A percentile compares a stretch with the other conserved stretches of the same genome.
Conservation (phyloP, 2,113 vertebrate species). For the Mystacornis crossleyi region DNA sequence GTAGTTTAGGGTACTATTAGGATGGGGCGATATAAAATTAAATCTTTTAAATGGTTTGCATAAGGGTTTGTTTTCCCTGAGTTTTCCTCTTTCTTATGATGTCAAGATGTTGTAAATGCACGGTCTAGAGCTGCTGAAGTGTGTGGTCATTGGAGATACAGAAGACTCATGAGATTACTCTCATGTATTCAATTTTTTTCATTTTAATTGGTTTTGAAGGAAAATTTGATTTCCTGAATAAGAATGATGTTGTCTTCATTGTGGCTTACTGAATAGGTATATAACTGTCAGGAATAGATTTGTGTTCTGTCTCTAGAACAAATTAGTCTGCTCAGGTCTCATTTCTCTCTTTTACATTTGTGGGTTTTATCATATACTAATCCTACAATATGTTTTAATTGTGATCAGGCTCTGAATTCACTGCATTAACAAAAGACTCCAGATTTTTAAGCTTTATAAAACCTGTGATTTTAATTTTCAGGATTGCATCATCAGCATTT, state of each 20-base stretch:
- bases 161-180: background rate
- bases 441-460: background rate
- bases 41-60: background rate
- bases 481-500: background rate
- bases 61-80: background rate
- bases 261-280: background rate
- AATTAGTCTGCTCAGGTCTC: background rate
- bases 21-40: background rate
- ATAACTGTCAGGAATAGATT: background rate
- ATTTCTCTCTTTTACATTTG: background rate
- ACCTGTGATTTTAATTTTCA: background rate
- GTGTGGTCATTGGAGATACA: background rate
- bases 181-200: background rate
- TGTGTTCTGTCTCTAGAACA: background rate
- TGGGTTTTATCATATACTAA: background rate
- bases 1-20: background rate
- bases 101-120: background rate
- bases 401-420: background rate
- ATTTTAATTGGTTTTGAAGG: background rate
- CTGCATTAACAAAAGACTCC: background rate
- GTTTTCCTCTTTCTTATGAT: background rate
- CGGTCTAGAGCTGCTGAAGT: background rate
- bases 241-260: background rate
- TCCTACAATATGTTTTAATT: background rate
- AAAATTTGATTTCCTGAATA: background rate